These are phyloP conservation scores for Resseliella maxima DNA, from an alignment of 2,888 invertebrate genomes.

Conservation along the genomic window DNA sequence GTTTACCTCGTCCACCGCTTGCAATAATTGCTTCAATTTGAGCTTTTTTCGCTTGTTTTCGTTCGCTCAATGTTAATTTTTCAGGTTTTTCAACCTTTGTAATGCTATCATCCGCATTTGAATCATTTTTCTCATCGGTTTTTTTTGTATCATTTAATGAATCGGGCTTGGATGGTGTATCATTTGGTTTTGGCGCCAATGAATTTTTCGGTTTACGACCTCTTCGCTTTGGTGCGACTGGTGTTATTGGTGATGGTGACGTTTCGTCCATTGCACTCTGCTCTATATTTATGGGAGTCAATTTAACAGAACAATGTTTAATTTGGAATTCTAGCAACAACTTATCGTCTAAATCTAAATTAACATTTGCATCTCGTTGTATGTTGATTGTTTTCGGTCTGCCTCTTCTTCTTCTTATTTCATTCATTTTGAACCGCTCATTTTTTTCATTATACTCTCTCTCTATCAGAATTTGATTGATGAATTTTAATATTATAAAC, in stretches of 20 bases:
- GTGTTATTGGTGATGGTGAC: slow-evolving; percentile 16
- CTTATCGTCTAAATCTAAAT: slow-evolving; percentile 41
- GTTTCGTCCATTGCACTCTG: slow-evolving; percentile 49
- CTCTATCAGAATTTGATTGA: slow-evolving; percentile 33
- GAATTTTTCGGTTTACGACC: slow-evolving; percentile 39
- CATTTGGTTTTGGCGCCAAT: background rate
- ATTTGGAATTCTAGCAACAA: background rate
- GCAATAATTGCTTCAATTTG: slow-evolving; percentile 18
- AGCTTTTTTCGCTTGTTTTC: slow-evolving; percentile 9
- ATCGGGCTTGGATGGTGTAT: background rate
- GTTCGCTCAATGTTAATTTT: slow-evolving; percentile 25
- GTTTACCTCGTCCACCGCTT: slow-evolving; percentile 57
- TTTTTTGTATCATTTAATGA: background rate
- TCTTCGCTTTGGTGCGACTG: slow-evolving; percentile 27
- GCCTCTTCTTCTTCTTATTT: background rate
- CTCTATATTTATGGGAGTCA: slow-evolving; percentile 33
- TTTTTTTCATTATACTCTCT: too few relatives aligned
- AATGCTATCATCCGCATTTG: background rate
- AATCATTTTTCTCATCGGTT: background rate
- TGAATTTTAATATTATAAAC: background rate
- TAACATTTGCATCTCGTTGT: background rate
- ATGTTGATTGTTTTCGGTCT: background rate
- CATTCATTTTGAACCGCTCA: slow-evolving; percentile 12
- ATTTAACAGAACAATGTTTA: slow-evolving; percentile 51
- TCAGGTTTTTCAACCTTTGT: background rate